phyloP scores from a whole-genome alignment of 2,797 vertebrate genomes.

The Pogoniulus pusillus region DNA sequence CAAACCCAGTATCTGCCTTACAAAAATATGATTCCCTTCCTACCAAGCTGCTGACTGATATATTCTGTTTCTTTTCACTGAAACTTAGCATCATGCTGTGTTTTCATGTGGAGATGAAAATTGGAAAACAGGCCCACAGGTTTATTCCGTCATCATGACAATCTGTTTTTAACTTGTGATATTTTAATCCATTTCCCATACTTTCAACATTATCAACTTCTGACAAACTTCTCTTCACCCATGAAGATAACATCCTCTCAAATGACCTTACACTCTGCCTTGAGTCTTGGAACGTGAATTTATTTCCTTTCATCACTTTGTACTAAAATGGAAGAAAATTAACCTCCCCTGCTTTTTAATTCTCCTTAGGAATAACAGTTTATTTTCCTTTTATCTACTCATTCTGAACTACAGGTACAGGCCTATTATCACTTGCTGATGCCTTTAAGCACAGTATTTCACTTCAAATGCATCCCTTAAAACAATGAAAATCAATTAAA shows the following conservation, averaged over 20 bases:
- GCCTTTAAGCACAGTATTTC: slow-evolving; percentile 65
- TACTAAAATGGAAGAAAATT: slow-evolving; percentile 68
- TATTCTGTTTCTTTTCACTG: slow-evolving; percentile 29
- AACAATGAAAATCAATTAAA: slow-evolving; percentile 67
- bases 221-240: slow-evolving; percentile 47
- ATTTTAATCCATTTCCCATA: slow-evolving; percentile 65
- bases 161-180: slow-evolving; percentile 44
- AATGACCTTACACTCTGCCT: slow-evolving; percentile 58
- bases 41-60: slow-evolving; percentile 14
- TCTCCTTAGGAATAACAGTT: slow-evolving; percentile 29
- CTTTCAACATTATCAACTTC: slow-evolving; percentile 59
- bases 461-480: slow-evolving; percentile 51
- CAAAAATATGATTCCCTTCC: background rate
- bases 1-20: slow-evolving; percentile 1
- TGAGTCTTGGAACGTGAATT: slow-evolving; percentile 67
- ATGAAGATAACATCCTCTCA: slow-evolving; percentile 54
- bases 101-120: slow-evolving; percentile 73
- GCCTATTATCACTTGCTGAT: slow-evolving; percentile 38
- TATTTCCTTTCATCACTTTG: slow-evolving; percentile 73
- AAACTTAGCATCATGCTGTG: slow-evolving; percentile 56
- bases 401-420: slow-evolving; percentile 38
- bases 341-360: slow-evolving; percentile 33
- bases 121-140: slow-evolving; percentile 71
- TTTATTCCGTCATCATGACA: slow-evolving; percentile 65
- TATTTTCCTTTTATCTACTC: slow-evolving; percentile 64